These are phyloP conservation scores for Drosophila sproati DNA, from an alignment of 1,140 invertebrate genomes.

Conservation along the genomic window DNA sequence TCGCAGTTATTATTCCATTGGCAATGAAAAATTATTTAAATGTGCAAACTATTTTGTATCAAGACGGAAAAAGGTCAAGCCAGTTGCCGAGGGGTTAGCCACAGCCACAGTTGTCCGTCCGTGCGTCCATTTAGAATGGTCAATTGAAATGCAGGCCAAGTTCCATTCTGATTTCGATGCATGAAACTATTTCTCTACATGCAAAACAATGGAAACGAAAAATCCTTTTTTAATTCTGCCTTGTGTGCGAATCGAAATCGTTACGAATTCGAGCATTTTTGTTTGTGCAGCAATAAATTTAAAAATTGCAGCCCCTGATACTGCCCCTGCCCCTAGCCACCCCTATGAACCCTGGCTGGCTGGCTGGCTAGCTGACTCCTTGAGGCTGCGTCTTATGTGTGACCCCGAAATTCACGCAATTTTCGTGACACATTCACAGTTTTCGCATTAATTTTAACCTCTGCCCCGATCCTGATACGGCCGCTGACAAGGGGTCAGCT, in stretches of 20 bases:
- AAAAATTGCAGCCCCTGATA: constrained; percentile 46
- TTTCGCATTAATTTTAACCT: constrained; percentile 81
- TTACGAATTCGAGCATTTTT: constrained; percentile 63
- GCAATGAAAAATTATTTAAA: constrained; percentile 80
- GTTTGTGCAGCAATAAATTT: constrained; percentile 70
- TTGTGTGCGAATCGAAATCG: constrained; percentile 49
- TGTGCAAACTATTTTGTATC: constrained; percentile 49
- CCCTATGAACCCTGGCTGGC: constrained; percentile 51
- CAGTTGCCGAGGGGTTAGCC: constrained; percentile 61
- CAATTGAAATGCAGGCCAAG: constrained; percentile 57
- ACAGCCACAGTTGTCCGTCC: constrained; percentile 11
- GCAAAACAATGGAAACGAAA: constrained; percentile 68
- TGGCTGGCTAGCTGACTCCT: constrained; percentile 43
- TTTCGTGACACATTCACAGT: constrained; percentile 70
- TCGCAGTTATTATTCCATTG: constrained; percentile 16
- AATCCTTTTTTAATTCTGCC: constrained; percentile 60
- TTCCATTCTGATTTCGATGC: constrained; percentile 4
- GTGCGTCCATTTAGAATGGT: constrained; percentile 46
- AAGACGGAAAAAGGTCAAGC: constrained; percentile 76
- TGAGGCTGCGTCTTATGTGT: constrained; percentile 73
- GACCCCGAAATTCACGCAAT: constrained; percentile 80
- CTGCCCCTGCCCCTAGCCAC: constrained; percentile 49
- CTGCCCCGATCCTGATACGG: constrained; percentile 24
- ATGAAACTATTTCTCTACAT: constrained; percentile 66
- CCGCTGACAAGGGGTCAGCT: constrained; percentile 76